phyloP scores from a whole-genome alignment of 2,113 vertebrate genomes.

The Scalopus aquaticus region DNA sequence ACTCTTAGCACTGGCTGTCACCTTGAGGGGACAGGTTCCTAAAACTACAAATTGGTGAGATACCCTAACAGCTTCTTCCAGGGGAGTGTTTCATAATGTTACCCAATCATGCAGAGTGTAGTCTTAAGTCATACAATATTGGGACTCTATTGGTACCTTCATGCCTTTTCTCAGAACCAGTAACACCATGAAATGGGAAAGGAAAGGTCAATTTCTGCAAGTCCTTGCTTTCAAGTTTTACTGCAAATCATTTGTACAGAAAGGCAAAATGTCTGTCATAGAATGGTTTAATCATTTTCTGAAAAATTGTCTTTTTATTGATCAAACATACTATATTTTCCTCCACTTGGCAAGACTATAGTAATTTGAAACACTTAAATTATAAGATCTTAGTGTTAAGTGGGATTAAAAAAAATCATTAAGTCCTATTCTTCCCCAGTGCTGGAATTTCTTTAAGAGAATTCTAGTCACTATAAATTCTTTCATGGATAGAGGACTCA shows the following conservation, averaged over 20 bases:
- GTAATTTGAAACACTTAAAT: background rate
- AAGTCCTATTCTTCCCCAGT: background rate
- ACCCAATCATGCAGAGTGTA: conserved; percentile 65
- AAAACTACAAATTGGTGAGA: conserved; percentile 3
- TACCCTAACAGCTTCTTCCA: conserved; percentile 51
- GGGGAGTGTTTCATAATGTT: conserved; percentile 82
- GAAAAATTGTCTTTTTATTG: background rate
- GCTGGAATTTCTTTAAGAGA: background rate
- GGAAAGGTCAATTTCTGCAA: conserved; percentile 53
- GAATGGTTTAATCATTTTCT: background rate
- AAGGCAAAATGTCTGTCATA: conserved; percentile 66
- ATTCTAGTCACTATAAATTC: background rate
- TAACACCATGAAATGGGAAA: conserved; percentile 68
- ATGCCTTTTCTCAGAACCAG: conserved; percentile 78
- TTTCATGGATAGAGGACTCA: background rate
- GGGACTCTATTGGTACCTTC: conserved; percentile 64
- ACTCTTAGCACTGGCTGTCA: conserved; percentile 75
- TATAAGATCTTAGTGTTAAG: background rate
- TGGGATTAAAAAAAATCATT: background rate
- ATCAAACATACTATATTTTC: background rate
- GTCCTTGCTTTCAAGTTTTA: conserved; percentile 57
- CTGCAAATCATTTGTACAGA: conserved; percentile 50
- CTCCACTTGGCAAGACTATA: background rate
- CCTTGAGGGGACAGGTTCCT: conserved; percentile 80
- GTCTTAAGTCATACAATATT: conserved; percentile 65